phyloP scores from a whole-genome alignment of 2,888 invertebrate genomes.

The Drosophila ezoana region DNA sequence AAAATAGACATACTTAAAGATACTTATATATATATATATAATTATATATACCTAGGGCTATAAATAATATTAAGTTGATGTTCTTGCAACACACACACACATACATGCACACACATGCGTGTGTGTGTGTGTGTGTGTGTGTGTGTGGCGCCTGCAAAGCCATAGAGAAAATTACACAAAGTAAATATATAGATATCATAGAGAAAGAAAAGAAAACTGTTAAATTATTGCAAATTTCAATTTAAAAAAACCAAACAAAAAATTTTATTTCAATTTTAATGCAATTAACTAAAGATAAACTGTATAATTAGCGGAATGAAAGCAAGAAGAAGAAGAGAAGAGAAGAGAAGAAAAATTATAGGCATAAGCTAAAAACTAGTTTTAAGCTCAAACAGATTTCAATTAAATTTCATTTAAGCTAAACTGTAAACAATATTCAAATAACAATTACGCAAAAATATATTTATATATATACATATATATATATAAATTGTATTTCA shows the following conservation, averaged over 20 bases:
- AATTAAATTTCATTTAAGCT: slow-evolving; percentile 2
- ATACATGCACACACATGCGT: background rate
- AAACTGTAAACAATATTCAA: too few relatives aligned
- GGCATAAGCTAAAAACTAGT: background rate
- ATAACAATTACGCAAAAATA: background rate
- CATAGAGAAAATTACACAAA: slow-evolving; percentile 10
- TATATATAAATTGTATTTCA: too few relatives aligned
- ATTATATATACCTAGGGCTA: slow-evolving; percentile 4
- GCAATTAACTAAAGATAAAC: slow-evolving; percentile 5
- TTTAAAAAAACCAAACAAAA: background rate
- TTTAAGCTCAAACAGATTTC: slow-evolving; percentile 24
- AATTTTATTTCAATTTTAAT: slow-evolving; percentile 9
- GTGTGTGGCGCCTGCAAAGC: too few relatives aligned
- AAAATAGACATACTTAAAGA: slow-evolving; percentile 21
- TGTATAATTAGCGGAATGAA: background rate
- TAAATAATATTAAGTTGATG: slow-evolving; percentile 14
- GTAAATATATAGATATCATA: background rate
- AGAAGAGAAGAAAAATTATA: too few relatives aligned
- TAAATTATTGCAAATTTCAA: slow-evolving; percentile 10
- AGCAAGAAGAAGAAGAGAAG: background rate
- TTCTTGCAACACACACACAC: slow-evolving; percentile 10
- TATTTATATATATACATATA: background rate
- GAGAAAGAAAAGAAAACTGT: background rate
- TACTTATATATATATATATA: slow-evolving; percentile 7
- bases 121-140: slow-evolving; percentile 7